A percentile compares a stretch with the other conserved stretches of the same genome.
Evolutionary conservation across 2,888 invertebrate species (phyloP).

Genomic region (Anoplius nigerrimus): DNA sequence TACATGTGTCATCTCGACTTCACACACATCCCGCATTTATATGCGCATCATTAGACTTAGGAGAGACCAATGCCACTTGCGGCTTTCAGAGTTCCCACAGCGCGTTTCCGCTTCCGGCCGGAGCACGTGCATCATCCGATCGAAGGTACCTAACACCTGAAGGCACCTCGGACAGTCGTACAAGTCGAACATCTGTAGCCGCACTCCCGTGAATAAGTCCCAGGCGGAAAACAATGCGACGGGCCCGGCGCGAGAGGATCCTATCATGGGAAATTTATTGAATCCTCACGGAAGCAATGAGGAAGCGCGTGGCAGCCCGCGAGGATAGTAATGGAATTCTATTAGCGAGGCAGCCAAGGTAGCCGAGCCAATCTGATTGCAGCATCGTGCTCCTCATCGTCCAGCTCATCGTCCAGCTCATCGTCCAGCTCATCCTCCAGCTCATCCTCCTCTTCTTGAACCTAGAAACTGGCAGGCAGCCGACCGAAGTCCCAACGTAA

Average conservation of each 20-base stretch:
- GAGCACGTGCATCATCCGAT: constrained; percentile 61
- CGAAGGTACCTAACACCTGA: constrained; percentile 50
- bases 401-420: too few species aligned
- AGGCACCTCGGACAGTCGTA: not conserved
- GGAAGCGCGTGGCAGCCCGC: not conserved
- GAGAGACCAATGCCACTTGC: constrained; percentile 52
- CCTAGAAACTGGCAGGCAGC: too few species aligned
- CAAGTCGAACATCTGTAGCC: not conserved
- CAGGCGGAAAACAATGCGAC: not conserved
- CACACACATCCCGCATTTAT: constrained; percentile 61
- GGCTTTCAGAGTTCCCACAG: constrained; percentile 64
- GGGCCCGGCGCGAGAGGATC: not conserved
- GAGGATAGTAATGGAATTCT: too few species aligned
- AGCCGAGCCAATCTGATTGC: too few species aligned
- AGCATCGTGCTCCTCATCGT: too few species aligned
- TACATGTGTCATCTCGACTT: constrained; percentile 60
- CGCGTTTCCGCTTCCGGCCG: constrained; percentile 69
- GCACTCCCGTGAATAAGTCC: not conserved
- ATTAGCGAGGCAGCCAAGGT: too few species aligned
- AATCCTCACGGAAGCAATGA: not conserved
- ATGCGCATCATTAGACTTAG: constrained; percentile 64
- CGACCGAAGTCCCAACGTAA: too few species aligned
- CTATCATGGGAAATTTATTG: not conserved
- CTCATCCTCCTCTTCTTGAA: too few species aligned
- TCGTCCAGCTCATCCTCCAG: too few species aligned